Evolutionary conservation across 2,888 invertebrate species (phyloP).

Genomic region (Ophion ventricosus): DNA sequence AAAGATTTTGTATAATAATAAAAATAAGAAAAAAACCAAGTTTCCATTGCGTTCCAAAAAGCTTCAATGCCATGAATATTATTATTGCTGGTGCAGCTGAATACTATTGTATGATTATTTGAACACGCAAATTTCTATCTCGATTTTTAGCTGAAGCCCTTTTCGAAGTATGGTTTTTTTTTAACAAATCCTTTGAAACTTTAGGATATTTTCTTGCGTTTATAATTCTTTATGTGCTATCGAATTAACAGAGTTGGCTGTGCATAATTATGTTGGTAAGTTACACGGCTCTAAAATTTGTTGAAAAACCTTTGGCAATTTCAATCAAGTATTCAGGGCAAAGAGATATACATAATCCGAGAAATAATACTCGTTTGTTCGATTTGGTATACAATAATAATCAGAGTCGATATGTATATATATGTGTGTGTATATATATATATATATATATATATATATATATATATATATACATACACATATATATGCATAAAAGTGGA

Average conservation of each 20-base stretch:
- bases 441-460: no score
- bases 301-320: not conserved
- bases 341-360: not conserved
- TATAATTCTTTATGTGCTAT: not conserved
- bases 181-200: not conserved
- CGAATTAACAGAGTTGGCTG: not conserved
- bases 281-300: not conserved
- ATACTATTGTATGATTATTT: not conserved
- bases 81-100: no score
- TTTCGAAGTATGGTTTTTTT: not conserved
- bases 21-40: no score
- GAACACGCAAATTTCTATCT: not conserved
- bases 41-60: no score
- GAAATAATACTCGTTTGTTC: conserved; percentile 18
- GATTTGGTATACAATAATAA: conserved; percentile 15
- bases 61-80: no score
- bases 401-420: not conserved
- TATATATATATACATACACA: no score
- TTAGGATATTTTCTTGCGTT: not conserved
- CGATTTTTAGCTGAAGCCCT: not conserved
- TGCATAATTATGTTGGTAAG: not conserved
- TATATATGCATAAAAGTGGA: not conserved
- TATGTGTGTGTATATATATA: not conserved
- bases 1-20: no score
- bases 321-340: not conserved